phyloP scores from a whole-genome alignment of 2,113 vertebrate genomes.

The Tretioscincus oriximinensis region DNA sequence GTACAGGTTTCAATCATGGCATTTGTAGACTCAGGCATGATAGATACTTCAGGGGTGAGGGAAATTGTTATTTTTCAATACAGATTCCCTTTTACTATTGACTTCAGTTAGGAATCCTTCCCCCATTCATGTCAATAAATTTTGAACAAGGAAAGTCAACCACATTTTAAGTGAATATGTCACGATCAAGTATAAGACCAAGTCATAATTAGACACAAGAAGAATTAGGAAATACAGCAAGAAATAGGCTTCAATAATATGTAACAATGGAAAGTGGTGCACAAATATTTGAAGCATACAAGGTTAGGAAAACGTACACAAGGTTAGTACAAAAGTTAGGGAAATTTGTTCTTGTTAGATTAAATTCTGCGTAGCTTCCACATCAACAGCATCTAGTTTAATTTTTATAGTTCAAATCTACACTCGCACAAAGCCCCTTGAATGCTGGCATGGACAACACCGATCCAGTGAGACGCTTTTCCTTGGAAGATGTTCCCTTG shows the following conservation, averaged over 20 bases:
- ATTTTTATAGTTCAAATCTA: neutral
- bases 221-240: neutral
- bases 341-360: neutral
- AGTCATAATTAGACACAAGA: neutral
- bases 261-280: neutral
- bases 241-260: neutral
- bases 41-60: too few species aligned
- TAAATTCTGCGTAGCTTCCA: neutral
- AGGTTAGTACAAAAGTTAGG: neutral
- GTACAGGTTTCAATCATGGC: too few species aligned
- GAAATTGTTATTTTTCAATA: too few species aligned
- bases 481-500: neutral
- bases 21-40: too few species aligned
- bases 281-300: neutral
- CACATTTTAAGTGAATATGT: too few species aligned
- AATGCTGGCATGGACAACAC: neutral
- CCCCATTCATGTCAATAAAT: too few species aligned
- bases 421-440: neutral
- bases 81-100: too few species aligned
- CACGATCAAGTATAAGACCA: too few species aligned
- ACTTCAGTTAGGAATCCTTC: too few species aligned
- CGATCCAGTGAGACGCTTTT: neutral
- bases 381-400: neutral
- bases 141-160: too few species aligned
- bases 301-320: neutral